Percentiles rank a stretch among this genome's conserved stretches.
Conservation (phyloP, 1,140 invertebrate species). For the Tetragnatha versicolor region DNA sequence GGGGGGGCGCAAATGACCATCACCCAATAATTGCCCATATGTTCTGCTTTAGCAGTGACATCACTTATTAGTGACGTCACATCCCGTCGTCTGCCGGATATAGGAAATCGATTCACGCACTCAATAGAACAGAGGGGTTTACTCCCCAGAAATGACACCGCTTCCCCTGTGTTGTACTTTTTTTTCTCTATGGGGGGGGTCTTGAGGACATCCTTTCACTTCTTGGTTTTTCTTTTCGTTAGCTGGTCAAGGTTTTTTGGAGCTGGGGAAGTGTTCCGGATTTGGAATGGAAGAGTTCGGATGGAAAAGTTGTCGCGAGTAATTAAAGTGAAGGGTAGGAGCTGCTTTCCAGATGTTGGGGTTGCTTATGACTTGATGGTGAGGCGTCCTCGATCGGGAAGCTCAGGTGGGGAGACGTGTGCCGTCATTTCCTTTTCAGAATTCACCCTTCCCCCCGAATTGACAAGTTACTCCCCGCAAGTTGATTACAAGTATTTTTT, state of each 20-base stretch:
- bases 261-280: not conserved
- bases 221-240: not conserved
- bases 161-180: not conserved
- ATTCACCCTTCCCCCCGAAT: no score
- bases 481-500: no score
- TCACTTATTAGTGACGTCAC: constrained; percentile 41
- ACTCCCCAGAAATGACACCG: constrained; percentile 42
- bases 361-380: no score
- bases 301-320: no score
- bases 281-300: not conserved
- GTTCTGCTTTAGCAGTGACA: constrained; percentile 12
- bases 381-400: no score
- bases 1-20: constrained; percentile 41
- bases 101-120: constrained; percentile 47
- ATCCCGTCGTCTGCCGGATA: constrained; percentile 53
- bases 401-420: no score
- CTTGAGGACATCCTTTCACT: constrained; percentile 40
- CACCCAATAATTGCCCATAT: constrained; percentile 35
- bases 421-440: no score
- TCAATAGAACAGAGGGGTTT: constrained; percentile 50
- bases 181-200: constrained; percentile 5
- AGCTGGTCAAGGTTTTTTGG: constrained; percentile 42
- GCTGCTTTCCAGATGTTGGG: no score
- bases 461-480: no score
- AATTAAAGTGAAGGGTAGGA: no score